phyloP scores from a whole-genome alignment of 92 coral and sea anemone species.

The Palythoa heliodiscus region DNA sequence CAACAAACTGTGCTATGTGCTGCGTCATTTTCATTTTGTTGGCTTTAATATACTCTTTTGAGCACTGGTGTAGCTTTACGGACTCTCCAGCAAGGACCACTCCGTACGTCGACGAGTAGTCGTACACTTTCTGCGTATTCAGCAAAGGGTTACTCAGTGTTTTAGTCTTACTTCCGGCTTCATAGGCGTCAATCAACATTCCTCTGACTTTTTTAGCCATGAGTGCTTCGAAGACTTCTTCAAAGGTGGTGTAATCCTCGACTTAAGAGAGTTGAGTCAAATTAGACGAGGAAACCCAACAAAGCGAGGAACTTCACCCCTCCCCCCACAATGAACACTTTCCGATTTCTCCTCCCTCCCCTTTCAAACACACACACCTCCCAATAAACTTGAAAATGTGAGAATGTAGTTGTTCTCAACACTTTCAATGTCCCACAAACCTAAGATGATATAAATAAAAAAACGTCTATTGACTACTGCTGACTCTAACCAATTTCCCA shows the following conservation, averaged over 20 bases:
- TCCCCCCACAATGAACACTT: not conserved
- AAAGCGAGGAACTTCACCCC: not conserved
- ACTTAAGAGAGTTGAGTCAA: not conserved
- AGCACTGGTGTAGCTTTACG: constrained; percentile 35
- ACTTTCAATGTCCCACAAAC: not conserved
- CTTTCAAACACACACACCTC: not conserved
- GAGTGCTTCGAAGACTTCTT: constrained; percentile 20
- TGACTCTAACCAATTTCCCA: too few relatives aligned
- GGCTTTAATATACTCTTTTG: constrained; percentile 31
- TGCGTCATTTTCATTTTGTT: constrained; percentile 32
- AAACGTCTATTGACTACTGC: too few relatives aligned
- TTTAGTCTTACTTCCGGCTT: constrained; percentile 40
- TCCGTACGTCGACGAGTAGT: constrained; percentile 38
- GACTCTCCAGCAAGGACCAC: constrained; percentile 38
- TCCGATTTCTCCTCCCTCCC: not conserved
- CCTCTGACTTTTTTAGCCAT: constrained; percentile 31
- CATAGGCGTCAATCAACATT: constrained; percentile 36
- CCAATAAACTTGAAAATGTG: not conserved
- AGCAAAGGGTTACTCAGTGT: constrained; percentile 24
- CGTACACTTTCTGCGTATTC: constrained; percentile 33
- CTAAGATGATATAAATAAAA: too few relatives aligned
- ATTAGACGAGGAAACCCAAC: not conserved
- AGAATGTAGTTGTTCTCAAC: not conserved
- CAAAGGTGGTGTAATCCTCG: constrained; percentile 32
- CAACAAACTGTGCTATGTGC: constrained; percentile 20